Conservation (phyloP, 2,797 vertebrate genomes). For the Paratrypauchen microcephalus region DNA sequence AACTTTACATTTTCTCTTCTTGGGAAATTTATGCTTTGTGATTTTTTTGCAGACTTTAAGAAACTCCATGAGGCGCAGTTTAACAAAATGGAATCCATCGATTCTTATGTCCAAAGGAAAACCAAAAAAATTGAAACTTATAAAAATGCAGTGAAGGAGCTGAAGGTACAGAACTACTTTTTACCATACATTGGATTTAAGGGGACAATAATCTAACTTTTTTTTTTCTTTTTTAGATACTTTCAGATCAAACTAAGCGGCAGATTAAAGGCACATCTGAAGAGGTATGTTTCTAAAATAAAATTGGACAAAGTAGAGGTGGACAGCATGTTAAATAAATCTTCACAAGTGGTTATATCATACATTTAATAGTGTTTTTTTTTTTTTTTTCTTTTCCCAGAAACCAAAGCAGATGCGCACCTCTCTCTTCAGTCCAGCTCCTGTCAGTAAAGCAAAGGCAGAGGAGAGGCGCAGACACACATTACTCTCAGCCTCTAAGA, state of each 20-base stretch:
- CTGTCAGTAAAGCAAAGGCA: conserved; percentile 43
- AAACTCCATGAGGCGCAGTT: conserved; percentile 93
- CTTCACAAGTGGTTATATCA: no score
- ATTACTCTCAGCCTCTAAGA: conserved; percentile 49
- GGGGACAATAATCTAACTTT: not conserved
- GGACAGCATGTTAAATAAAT: not conserved
- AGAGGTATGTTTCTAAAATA: conserved; percentile 41
- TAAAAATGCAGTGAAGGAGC: conserved; percentile 71
- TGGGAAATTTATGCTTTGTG: not conserved
- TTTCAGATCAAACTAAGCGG: conserved; percentile 59
- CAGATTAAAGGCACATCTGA: conserved; percentile 47
- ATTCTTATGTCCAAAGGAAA: conserved; percentile 87
- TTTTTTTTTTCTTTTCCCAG: no score
- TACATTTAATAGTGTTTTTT: no score
- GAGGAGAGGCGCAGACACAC: conserved; percentile 54
- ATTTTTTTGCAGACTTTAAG: conserved; percentile 83
- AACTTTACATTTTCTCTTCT: not conserved
- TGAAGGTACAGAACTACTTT: conserved; percentile 76
- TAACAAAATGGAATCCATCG: conserved; percentile 94
- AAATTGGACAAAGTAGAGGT: not conserved
- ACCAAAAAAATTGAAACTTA: conserved; percentile 77
- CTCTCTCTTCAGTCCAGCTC: conserved; percentile 79
- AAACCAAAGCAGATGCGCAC: conserved; percentile 39
- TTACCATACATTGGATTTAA: not conserved
- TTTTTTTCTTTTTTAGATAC: conserved; percentile 40